These are phyloP conservation scores for Dunckerocampus dactyliophorus DNA, from an alignment of 2,113 vertebrate genomes.

Conservation along the genomic window DNA sequence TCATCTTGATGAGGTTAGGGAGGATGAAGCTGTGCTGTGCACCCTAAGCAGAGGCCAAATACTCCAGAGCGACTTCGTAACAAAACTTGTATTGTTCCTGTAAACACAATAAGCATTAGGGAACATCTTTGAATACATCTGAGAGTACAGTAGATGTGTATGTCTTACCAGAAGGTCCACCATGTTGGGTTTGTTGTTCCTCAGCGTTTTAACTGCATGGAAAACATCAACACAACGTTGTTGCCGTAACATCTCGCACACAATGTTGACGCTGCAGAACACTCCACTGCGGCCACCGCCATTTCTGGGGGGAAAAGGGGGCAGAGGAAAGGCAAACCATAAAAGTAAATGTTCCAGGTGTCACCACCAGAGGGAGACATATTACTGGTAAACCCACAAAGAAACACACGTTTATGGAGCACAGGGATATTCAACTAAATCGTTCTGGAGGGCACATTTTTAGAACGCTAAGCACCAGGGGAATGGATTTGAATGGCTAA, in stretches of 20 bases:
- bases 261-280: conserved; percentile 94
- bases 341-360: background rate
- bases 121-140: background rate
- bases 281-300: conserved; percentile 94
- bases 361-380: conserved; percentile 37
- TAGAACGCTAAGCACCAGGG: too few species aligned
- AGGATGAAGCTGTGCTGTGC: background rate
- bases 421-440: too few species aligned
- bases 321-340: background rate
- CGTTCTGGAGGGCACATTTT: too few species aligned
- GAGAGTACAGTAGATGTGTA: background rate
- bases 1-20: conserved; percentile 2
- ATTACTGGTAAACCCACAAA: background rate
- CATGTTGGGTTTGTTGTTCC: conserved; percentile 99
- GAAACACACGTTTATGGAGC: too few species aligned
- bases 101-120: conserved; percentile 14
- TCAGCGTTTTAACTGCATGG: conserved; percentile 93
- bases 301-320: conserved; percentile 70
- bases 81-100: conserved; percentile 99
- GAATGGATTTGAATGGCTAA: too few species aligned
- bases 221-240: conserved; percentile 93
- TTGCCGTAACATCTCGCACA: conserved; percentile 94
- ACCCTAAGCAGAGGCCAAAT: conserved; percentile 86
- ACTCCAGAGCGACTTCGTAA: conserved; percentile 96
- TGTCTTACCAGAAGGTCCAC: conserved; percentile 91